Percentiles rank a stretch among this genome's conserved stretches.
phyloP scores from a whole-genome alignment of 2,888 invertebrate species.

The Meta bourneti region DNA sequence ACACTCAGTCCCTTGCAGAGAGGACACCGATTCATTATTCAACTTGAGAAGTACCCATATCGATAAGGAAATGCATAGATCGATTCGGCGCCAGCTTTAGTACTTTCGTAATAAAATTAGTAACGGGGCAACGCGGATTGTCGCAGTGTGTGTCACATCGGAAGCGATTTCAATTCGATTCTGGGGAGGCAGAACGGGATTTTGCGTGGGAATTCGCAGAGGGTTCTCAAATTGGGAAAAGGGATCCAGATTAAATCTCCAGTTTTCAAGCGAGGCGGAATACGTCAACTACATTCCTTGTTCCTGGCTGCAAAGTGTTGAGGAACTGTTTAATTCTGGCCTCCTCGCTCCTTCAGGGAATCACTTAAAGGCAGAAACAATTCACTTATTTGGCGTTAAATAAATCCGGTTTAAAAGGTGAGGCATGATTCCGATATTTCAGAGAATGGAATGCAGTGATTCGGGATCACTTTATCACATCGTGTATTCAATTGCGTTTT shows the following conservation, averaged over 20 bases:
- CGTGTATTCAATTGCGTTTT: background rate
- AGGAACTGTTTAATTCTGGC: background rate
- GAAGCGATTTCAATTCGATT: conserved; percentile 27
- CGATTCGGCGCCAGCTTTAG: conserved; percentile 5
- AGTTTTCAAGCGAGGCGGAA: background rate
- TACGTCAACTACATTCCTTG: background rate
- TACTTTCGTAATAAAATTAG: conserved; percentile 42
- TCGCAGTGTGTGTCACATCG: background rate
- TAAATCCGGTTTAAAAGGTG: background rate
- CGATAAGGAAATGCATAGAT: conserved; percentile 22
- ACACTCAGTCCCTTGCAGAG: too few species aligned
- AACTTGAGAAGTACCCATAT: conserved; percentile 2
- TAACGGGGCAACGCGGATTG: conserved; percentile 15
- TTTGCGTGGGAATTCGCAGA: background rate
- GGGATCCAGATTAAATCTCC: background rate
- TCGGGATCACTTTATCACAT: background rate
- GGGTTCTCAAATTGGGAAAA: background rate
- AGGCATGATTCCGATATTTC: background rate
- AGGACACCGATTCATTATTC: conserved; percentile 6
- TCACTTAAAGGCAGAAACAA: background rate
- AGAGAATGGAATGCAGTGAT: background rate
- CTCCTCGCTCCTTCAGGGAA: conserved; percentile 4
- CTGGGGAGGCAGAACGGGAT: background rate
- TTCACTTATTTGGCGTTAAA: background rate
- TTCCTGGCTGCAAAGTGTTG: too few species aligned